phyloP scores from a whole-genome alignment of 2,797 vertebrate species.

The Enoplosus armatus region DNA sequence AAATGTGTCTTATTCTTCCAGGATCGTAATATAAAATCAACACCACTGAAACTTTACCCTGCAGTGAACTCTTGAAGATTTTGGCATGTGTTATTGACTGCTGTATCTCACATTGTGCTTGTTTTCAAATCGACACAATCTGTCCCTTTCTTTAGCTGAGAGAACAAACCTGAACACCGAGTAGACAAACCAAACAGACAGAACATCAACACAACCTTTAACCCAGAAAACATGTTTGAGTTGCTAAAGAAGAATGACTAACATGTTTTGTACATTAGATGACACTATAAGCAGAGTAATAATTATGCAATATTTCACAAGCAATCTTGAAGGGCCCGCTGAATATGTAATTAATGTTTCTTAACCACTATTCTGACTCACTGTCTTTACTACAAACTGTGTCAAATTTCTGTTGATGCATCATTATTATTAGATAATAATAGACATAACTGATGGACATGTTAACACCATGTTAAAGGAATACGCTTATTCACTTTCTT shows the following conservation, averaged over 20 bases:
- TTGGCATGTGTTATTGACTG: not conserved
- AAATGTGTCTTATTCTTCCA: not conserved
- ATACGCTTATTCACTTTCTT: too few species aligned
- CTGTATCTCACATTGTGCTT: not conserved
- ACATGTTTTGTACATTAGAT: not conserved
- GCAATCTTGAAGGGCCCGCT: not conserved
- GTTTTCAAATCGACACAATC: not conserved
- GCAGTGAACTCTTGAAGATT: not conserved
- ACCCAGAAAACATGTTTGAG: constrained; percentile 12
- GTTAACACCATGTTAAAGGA: too few species aligned
- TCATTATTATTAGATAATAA: not conserved
- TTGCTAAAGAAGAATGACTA: not conserved
- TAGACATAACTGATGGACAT: too few species aligned
- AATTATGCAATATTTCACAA: not conserved
- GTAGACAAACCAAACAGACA: not conserved
- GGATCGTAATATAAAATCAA: not conserved
- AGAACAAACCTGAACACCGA: constrained; percentile 7
- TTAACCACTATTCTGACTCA: not conserved
- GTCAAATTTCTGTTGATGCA: not conserved
- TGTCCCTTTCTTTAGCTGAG: not conserved
- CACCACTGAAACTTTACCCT: not conserved
- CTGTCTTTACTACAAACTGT: not conserved
- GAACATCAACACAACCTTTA: constrained; percentile 36
- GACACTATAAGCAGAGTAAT: not conserved
- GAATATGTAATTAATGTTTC: constrained; percentile 3